Evolutionary conservation across 2,797 vertebrate genomes (phyloP), one percentile per base, ranked within the genome.

Genomic region (Graptemys geographica): DNA sequence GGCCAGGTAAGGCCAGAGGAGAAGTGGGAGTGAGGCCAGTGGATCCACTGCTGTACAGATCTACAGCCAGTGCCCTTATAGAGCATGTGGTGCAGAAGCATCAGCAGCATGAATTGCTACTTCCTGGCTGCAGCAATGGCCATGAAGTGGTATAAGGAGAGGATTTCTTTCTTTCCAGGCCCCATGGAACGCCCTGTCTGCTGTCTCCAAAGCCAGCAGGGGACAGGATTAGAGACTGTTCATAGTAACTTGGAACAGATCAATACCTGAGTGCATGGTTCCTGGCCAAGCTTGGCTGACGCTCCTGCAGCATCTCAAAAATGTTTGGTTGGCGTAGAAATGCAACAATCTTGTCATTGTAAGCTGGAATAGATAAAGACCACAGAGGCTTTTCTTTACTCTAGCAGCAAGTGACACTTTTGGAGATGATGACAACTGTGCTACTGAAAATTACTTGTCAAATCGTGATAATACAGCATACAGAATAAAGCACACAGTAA

Each of bases 301-400:
- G 98, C 86, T 99, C 99, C 97, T 99, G 99, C 88, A 99, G 98
- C 99, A 99, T 99, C 97, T 99, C 99, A 93, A 99, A 99, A 96
- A 99, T 98, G 97, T 99, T 99, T 28, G 99, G 99, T 95, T 99
- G 99, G 88, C 99, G 99, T 80, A 99, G 98, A 98, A 99, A 99
- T 5, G 99, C 99, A 97, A 99, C 99, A 80, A 99, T 99, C 98
- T 99, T 99, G 97, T 99, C 99, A 95, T 99, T 99, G 97, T 99
- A 99, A 62, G 99, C 99, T 99, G 97, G 80, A 98, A 97, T 59
- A 95, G 89, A 83, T 11, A 94, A 84, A 84, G 25, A 52, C 13
- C 1, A 91, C 9, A 80, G 69, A 89, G n/a, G 37, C 83, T 92
- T 87, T 83, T 94, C 76, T 93, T 93, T 88, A 90, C 6, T 62